Base-by-base conservation (phyloP, 2,113 vertebrate species). In the Puffinus mauretanicus region DNA sequence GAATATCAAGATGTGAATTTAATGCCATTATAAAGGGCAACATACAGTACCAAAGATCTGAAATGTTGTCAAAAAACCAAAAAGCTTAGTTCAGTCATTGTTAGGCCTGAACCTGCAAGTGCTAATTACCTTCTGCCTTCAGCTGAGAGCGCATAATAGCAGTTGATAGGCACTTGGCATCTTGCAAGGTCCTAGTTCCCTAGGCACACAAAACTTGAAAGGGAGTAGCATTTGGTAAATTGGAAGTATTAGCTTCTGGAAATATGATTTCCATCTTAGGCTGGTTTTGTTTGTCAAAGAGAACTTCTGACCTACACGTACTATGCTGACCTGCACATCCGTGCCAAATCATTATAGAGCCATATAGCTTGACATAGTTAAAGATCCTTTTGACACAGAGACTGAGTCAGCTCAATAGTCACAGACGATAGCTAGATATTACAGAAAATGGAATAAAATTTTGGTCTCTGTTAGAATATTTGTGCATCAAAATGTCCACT, bases 81-180 rank as follows among this genome's bases (percentile, higher is more conserved):
- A 77, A 93, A 62, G 18, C 54, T 67, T 90, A 10, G 24, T 81
- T 91, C 72, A 66, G 42, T 81, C 44, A 47, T 82, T 76, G 57
- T 72, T 90, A 86, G 51, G 3, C 22, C 80, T 92, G 62, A 94
- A 82, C 44, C 16, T 92, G 62, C 49, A 90, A 90, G 62, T 87
- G 47, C 55, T 96, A 70, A 91, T 94, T 88, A 88, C 51, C 32
- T 85, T 81, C 65, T 90, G 54, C 83, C 60, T 95, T 93, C 73
- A 84, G 29, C 49, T 88, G 54, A 40, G 42, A 81, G 62, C 73
- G 19, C 57, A 17, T 67, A 88, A 58, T 76, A 87, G 38, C 27
- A 67, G 46, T 64, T 77, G 55, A 70, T 77, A 58, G 42, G 42
- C 62, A 85, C 4, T 12, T 90, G 85, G 47, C 80, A 85, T 57